Base-by-base conservation (phyloP, 2,113 vertebrate species). In the Toxotes chatareus region DNA sequence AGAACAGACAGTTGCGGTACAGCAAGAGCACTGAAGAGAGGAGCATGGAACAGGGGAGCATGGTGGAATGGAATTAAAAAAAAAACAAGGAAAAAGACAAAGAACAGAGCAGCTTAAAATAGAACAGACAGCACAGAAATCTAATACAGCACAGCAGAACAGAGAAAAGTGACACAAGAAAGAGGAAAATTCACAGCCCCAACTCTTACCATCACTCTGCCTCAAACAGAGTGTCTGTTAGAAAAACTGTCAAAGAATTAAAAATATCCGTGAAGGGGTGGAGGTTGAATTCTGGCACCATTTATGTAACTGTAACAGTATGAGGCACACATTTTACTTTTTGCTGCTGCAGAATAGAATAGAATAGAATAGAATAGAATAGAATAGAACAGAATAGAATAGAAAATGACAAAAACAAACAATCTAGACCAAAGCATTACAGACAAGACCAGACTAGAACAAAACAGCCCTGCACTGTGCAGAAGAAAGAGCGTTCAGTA, bases 201-300 rank as follows among this genome's bases (percentile, higher is more conserved):
- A 53, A 21, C 53, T 66, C 34, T 66, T 17, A 62, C 8, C 7
- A 76, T 80, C 12, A 73, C 3, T 80, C 53, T 7, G 11, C 65
- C 8, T 62, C 11, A 69, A 80, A 72, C 38, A 55, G 21, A 23
- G 9, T n/a, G 36, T 77, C 55, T 57, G 40, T 47, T 59, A 11
- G 40, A 57, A 56, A 67, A 80, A 66, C 42, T 82, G 51, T 74
- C 63, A 81, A 51, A 38, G 66, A 69, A 56, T 83, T 87, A 61
- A 83, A 80, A 77, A 75, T 72, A 79, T 67, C 36, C 57, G 14
- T 31, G 16, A 60, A 60, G 6, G 34, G 44, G 44, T 38, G 44
- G n/a, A 77, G 40, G 49, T 65, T 84, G 60, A 49, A 60, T 64
- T 80, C 21, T 55, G n/a, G 1, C 38, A 51, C 47, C 38, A 47